Base-by-base conservation (phyloP, 2,888 invertebrate species). In the Sphinx pinastri region DNA sequence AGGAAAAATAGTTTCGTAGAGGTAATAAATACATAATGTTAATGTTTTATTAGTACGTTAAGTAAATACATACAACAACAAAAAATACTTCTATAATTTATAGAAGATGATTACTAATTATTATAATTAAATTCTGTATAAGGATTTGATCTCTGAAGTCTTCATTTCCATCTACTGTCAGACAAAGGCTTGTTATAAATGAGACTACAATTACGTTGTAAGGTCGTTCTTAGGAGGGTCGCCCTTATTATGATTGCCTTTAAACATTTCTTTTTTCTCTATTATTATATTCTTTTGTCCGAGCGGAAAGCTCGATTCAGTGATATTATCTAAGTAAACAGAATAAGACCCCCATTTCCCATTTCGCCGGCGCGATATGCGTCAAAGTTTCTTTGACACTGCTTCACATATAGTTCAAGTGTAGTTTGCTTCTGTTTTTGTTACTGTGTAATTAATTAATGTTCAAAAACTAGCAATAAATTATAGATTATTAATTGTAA, bases 281-380 rank as follows among this genome's bases (percentile, higher is more conserved):
- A 45, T 63, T n/a, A n/a, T 49, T 10, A n/a, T 8, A 10, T 47
- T 16, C 16, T 63, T 55, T 63, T 63, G 60, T 63, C n/a, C n/a
- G 47, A 16, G 16, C 47, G 45, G 47, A 47, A 47, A 47, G 16
- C 45, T 47, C 47, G 47, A n/a, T 47, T 45, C 38, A 45, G 47
- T 49, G 25, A 63, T 47, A 25, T 63, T 63, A 25, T 63, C 47
- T 49, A 13, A 19, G 19, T 6, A 63, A 57, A 13, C 25, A 19
- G 19, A 57, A 47, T 47, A 38, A 47, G 47, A 12, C 16, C 45
- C 45, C 12, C 45, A 47, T 47, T 19, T 49, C 6, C 47, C 10
- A 63, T 63, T 49, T 47, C 16, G 5, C 3, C 47, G 12, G 1
- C 47, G 31, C 2, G 31, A 13, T 31, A 31, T 12, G 31, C 16